Conservation (phyloP, 2,113 vertebrate genomes). For the Muntiacus muntjak region DNA sequence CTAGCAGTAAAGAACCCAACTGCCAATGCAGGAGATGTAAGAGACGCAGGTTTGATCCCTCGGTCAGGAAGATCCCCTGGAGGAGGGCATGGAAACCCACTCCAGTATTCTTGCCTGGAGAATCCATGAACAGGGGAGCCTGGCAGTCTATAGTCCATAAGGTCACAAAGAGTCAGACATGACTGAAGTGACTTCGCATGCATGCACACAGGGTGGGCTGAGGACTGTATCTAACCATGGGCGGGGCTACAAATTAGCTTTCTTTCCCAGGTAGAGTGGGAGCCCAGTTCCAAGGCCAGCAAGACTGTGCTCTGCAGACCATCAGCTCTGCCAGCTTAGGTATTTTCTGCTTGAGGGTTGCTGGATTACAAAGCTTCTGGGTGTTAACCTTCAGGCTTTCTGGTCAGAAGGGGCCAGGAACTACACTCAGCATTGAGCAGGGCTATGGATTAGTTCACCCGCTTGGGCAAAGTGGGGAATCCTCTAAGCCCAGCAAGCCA, state of each 20-base stretch:
- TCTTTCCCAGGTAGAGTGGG: not conserved
- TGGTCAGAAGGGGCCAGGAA: not conserved
- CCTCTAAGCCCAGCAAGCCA: not conserved
- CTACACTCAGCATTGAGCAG: not conserved
- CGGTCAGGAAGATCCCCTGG: not conserved
- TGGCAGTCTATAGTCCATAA: not conserved
- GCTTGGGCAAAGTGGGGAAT: not conserved
- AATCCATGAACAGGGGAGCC: not conserved
- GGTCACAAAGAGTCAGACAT: not conserved
- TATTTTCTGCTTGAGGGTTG: not conserved
- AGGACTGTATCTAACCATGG: not conserved
- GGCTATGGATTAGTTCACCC: not conserved
- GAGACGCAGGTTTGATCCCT: not conserved
- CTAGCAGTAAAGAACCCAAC: not conserved
- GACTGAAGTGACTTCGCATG: not conserved
- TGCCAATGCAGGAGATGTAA: not conserved
- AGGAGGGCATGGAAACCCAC: not conserved
- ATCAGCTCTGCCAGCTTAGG: not conserved
- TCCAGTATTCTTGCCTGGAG: not conserved
- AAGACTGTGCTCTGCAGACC: not conserved
- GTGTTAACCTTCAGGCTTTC: not conserved
- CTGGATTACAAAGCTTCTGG: not conserved
- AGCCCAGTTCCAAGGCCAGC: not conserved
- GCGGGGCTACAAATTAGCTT: not conserved
- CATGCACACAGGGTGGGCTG: not conserved